Conservation (phyloP, 2,888 invertebrate genomes). For the Eupeodes luniger region DNA sequence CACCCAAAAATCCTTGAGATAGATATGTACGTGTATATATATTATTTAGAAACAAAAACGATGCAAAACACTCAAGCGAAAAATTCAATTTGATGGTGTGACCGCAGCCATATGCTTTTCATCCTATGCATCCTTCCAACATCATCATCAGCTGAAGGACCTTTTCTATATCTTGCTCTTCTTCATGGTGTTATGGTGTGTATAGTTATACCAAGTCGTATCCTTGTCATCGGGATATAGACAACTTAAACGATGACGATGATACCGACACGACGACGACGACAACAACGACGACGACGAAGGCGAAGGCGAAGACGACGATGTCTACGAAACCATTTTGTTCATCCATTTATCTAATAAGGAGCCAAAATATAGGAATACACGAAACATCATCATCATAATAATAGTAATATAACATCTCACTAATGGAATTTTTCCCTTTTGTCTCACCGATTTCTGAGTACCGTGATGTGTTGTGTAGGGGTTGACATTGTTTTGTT, state of each 20-base stretch:
- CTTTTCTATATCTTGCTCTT: conserved; percentile 8
- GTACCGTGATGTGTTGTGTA: not conserved
- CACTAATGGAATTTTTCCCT: conserved; percentile 62
- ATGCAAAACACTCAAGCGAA: conserved; percentile 57
- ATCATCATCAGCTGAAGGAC: not conserved
- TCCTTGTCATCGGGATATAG: conserved; percentile 51
- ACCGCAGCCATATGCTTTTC: conserved; percentile 67
- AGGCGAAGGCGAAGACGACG: not conserved
- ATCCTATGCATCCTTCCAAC: not conserved
- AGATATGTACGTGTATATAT: not conserved
- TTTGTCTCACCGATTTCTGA: conserved; percentile 12
- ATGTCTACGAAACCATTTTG: conserved; percentile 38
- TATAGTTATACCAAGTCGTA: conserved; percentile 6
- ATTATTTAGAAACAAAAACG: conserved; percentile 21
- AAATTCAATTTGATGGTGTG: conserved; percentile 76
- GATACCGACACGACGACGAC: not conserved
- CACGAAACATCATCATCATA: conserved; percentile 44
- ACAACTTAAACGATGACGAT: conserved; percentile 20
- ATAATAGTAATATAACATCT: conserved; percentile 9
- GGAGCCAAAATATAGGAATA: conserved; percentile 12
- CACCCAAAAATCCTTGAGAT: conserved; percentile 43
- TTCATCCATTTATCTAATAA: conserved; percentile 56
- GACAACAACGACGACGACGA: not conserved
- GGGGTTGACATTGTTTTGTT: conserved; percentile 37
- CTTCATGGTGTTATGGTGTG: not conserved